Conservation (phyloP, 1,140 invertebrate species). For the Magallana ariakensis region DNA sequence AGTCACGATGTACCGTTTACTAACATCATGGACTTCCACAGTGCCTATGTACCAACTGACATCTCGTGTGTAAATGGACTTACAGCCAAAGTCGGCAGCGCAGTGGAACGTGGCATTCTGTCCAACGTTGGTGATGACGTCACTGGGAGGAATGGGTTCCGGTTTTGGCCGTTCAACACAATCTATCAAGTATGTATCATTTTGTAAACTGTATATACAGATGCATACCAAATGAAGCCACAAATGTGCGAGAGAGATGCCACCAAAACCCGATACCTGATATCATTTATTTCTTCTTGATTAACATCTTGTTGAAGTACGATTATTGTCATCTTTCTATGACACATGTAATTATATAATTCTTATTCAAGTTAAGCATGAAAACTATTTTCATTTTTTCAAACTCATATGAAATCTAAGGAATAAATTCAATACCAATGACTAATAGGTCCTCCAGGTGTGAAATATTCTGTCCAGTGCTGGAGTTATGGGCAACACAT, state of each 20-base stretch:
- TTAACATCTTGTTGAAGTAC: no score
- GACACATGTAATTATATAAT: no score
- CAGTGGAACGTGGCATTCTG: constrained; percentile 22
- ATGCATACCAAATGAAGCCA: no score
- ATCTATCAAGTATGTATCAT: background rate
- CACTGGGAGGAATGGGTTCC: background rate
- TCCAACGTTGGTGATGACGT: background rate
- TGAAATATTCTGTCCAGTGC: background rate
- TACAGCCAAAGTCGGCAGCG: constrained; percentile 4
- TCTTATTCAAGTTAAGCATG: no score
- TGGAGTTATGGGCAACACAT: constrained; percentile 14
- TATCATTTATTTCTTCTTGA: no score
- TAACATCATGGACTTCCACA: background rate
- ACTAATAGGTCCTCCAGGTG: background rate
- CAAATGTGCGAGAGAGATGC: no score
- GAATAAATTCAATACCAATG: background rate
- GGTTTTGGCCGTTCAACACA: background rate
- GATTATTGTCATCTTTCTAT: no score
- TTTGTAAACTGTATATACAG: background rate
- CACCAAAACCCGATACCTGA: no score
- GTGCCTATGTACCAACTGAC: constrained; percentile 3
- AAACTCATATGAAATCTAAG: no score
- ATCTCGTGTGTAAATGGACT: background rate
- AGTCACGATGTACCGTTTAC: background rate
- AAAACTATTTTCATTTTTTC: no score